Base-by-base conservation (phyloP, 2,113 vertebrate genomes). In the Ageneiosus marmoratus region DNA sequence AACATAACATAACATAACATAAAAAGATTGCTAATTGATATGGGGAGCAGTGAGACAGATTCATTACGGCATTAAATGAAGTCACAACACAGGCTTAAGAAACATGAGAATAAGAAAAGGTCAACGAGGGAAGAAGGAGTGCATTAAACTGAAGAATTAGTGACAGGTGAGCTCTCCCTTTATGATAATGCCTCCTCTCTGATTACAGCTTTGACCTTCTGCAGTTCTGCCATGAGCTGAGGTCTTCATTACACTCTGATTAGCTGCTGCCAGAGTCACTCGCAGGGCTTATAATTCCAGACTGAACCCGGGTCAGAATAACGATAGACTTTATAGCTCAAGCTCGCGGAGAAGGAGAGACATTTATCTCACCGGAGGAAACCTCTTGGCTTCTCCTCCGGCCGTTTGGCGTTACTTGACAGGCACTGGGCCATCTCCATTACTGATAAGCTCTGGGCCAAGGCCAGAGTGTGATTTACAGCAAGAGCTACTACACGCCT, bases 131-230 rank as follows among this genome's bases (percentile, higher is more conserved):
- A 79, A 60, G 82, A 78, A 41, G 48, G 65, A 79, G 63, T 77
- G 34, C 62, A 92, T 86, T 72, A 92, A 89, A 65, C 69, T 70
- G 89, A 96, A 95, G 95, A 89, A 92, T 89, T 92, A 93, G 75
- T 86, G 95, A 95, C 94, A 95, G 90, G 86, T 88, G 88, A 85
- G 87, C 89, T 80, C 91, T 90, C 92, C 92, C 92, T 92, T 95
- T 94, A 95, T 95, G 93, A 91, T 94, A 95, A 96, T 95, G 88
- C 90, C 89, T 88, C 90, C 91, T 83, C 29, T 85, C 93, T 93
- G 90, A 94, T 95, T 95, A 94, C 95, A 92, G 94, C 91, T 92
- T 88, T 95, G 93, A 96, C 94, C 95, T 94, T 94, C 93, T 90
- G 84, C 44, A 60, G 60, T 77, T 75, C 85, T 89, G 88, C 90